Base-by-base conservation (phyloP, 1,140 invertebrate species). In the Chelonus insularis region DNA sequence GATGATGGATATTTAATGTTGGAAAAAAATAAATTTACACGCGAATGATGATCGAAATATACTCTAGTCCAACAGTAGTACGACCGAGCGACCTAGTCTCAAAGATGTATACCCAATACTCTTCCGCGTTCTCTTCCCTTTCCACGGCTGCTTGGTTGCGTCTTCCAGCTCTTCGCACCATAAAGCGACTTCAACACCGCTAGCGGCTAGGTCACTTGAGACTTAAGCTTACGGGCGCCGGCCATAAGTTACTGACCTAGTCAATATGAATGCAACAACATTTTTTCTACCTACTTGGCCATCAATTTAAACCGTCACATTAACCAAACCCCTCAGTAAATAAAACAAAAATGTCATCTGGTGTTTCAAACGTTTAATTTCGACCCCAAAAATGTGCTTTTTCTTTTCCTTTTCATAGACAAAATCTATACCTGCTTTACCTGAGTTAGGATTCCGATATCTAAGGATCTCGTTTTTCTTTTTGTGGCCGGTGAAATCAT, bases 41-140 rank as follows among this genome's bases (percentile, higher is more conserved):
- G 9, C 25, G 29, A 51, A 51, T 51, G 21, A 18, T 51, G 1
- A 51, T 55, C 36, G 34, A 55, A 55, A 37, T 39, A 55, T 36
- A 36, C 8, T 16, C 11, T 39, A 12, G 72, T 76, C 70, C 73
- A 78, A 77, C 76, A 75, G 74, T 76, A 72, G 72, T 70, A 72
- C 74, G 76, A 79, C 77, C 74, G 77, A 78, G 74, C 77, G 77
- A 79, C 76, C 77, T 74, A 79, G 75, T 79, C 75, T 79, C 68
- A 72, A 75, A 77, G 73, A 78, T 78, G n/a, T n/a, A 78, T 68
- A 52, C 14, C 69, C 71, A 72, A 73, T 71, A 71, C 74, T 78
- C 77, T 79, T 78, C 75, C 76, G 76, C 77, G 77, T 78, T 78
- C 76, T 77, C 70, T 78, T 78, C 78, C 78, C 76, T 80, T 78